Conservation (phyloP, 1,140 invertebrate genomes). For the Drosophila biarmipes region DNA sequence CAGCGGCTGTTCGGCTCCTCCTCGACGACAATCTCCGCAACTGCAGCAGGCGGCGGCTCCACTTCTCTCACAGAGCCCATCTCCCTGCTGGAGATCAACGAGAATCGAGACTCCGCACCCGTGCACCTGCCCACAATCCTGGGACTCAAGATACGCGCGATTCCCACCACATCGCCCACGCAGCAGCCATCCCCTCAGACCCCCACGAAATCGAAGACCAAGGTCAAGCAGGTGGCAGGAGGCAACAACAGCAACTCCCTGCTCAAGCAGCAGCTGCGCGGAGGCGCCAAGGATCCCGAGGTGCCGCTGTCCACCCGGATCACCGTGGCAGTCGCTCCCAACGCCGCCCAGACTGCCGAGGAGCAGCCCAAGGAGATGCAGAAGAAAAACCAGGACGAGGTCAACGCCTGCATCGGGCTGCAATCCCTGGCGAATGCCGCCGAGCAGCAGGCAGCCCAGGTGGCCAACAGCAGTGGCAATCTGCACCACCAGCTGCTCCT, state of each 20-base stretch:
- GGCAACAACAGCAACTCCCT: conserved; percentile 77
- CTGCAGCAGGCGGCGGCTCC: conserved; percentile 9
- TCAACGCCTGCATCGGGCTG: conserved; percentile 44
- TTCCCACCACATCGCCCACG: conserved; percentile 41
- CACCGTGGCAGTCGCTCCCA: conserved; percentile 22
- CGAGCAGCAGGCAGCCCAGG: conserved; percentile 64
- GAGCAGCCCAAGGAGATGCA: conserved; percentile 34
- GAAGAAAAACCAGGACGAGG: conserved; percentile 36
- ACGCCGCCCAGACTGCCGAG: conserved; percentile 61
- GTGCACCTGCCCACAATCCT: conserved; percentile 80
- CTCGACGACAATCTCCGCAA: conserved; percentile 38
- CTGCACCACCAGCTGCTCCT: conserved; percentile 75
- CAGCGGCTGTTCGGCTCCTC: conserved; percentile 74
- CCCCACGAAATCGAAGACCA: conserved; percentile 23
- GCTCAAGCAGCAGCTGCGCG: conserved; percentile 73
- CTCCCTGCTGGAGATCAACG: conserved; percentile 26
- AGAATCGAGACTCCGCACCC: conserved; percentile 16
- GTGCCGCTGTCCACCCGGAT: conserved; percentile 14
- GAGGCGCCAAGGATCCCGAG: conserved; percentile 83
- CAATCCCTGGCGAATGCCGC: conserved; percentile 76
- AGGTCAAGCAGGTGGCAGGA: conserved; percentile 19
- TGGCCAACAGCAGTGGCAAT: conserved; percentile 15
- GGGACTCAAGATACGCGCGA: conserved; percentile 71
- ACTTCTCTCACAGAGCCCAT: conserved; percentile 9
- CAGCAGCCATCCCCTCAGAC: conserved; percentile 5